Evolutionary conservation across 2,888 invertebrate genomes (phyloP).

Genomic region (Plemyria rubiginata): DNA sequence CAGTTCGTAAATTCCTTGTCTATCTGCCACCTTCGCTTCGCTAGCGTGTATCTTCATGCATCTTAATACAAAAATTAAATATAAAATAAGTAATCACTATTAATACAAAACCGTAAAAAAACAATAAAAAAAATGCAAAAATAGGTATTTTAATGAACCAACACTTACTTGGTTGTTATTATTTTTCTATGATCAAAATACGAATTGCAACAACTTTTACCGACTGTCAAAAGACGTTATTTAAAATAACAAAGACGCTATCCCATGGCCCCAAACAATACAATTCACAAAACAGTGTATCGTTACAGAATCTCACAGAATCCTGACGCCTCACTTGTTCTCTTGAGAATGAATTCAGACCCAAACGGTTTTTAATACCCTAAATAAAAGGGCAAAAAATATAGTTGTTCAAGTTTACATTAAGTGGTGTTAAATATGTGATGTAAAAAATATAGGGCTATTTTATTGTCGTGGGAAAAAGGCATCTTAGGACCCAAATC

Average conservation of each 20-base stretch:
- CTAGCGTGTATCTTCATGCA: too few species aligned
- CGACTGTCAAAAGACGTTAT: background rate
- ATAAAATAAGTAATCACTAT: too few species aligned
- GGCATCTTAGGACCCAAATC: background rate
- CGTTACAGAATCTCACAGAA: conserved; percentile 37
- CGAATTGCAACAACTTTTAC: background rate
- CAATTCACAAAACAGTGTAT: conserved; percentile 10
- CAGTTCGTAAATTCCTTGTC: too few species aligned
- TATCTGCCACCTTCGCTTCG: too few species aligned
- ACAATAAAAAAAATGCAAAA: too few species aligned
- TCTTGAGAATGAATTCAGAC: conserved; percentile 37
- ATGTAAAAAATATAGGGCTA: background rate
- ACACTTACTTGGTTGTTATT: too few species aligned
- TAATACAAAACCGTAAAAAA: too few species aligned
- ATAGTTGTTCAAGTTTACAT: background rate
- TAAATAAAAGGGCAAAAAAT: background rate
- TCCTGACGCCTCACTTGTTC: conserved; percentile 41
- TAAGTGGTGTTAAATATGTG: background rate
- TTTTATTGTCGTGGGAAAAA: background rate
- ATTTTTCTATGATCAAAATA: too few species aligned
- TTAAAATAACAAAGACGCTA: conserved; percentile 18
- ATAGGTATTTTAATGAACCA: too few species aligned
- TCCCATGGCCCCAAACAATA: conserved; percentile 30
- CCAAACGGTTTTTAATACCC: conserved; percentile 27
- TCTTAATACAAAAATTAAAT: too few species aligned